These are phyloP conservation scores for Myiagra hebetior DNA, from an alignment of 2,113 vertebrate genomes.

Conservation along the genomic window DNA sequence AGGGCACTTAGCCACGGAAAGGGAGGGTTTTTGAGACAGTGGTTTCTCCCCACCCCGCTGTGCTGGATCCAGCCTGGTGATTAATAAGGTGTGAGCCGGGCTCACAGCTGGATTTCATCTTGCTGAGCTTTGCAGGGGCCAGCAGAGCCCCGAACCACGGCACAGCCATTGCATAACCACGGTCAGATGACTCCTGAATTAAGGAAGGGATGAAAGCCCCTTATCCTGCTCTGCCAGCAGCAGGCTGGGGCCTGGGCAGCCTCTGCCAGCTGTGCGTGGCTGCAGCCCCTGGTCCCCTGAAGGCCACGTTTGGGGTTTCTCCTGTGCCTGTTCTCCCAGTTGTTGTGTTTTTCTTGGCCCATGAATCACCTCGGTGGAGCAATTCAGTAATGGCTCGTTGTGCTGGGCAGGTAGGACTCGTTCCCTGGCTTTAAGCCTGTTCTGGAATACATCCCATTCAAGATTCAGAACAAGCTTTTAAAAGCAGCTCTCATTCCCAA, in stretches of 20 bases:
- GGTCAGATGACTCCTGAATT: background rate
- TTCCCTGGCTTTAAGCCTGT: background rate
- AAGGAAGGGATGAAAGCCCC: background rate
- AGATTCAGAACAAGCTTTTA: background rate
- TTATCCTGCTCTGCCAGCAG: background rate
- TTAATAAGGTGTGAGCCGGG: conserved; percentile 39
- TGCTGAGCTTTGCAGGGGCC: background rate
- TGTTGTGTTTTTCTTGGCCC: background rate
- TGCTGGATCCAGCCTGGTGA: conserved; percentile 1
- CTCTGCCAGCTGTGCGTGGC: background rate
- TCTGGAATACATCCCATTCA: background rate
- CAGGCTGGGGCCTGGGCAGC: background rate
- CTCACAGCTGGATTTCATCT: conserved; percentile 29
- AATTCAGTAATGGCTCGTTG: background rate
- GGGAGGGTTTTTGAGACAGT: background rate
- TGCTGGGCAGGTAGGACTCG: background rate
- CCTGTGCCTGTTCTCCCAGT: background rate
- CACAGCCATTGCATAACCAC: background rate
- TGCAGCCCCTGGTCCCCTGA: background rate
- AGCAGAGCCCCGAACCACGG: background rate
- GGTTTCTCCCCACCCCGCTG: background rate
- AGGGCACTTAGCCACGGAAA: background rate
- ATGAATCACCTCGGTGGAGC: background rate
- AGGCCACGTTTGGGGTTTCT: background rate
- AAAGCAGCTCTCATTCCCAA: background rate